Evolutionary conservation across 2,113 vertebrate genomes (phyloP).

Genomic region (Climacteris rufus): DNA sequence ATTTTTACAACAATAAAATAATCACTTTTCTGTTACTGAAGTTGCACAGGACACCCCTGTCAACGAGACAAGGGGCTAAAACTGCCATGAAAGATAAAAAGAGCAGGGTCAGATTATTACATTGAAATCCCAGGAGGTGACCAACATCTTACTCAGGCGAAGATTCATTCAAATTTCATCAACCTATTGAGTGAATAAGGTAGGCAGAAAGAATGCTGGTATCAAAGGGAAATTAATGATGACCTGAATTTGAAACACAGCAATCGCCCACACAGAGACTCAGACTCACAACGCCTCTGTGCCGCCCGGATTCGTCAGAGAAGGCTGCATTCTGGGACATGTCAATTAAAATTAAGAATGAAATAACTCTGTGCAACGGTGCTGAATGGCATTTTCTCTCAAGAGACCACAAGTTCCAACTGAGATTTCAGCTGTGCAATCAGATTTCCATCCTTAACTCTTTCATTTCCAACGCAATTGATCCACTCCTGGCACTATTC

Average conservation of each 20-base stretch:
- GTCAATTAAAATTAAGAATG: constrained; percentile 64
- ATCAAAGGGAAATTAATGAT: not conserved
- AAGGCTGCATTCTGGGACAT: constrained; percentile 48
- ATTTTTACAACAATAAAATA: not conserved
- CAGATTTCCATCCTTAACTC: constrained; percentile 27
- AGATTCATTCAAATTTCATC: constrained; percentile 30
- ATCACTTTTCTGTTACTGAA: not conserved
- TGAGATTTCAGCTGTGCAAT: constrained; percentile 33
- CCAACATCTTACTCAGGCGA: not conserved
- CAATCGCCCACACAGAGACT: not conserved
- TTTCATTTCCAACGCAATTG: not conserved
- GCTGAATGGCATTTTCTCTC: constrained; percentile 61
- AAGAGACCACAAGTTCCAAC: constrained; percentile 25
- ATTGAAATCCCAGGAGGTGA: not conserved
- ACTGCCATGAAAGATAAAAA: not conserved
- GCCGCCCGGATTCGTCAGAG: not conserved
- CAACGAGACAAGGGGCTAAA: not conserved
- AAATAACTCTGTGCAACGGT: constrained; percentile 54
- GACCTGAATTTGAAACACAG: constrained; percentile 14
- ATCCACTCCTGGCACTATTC: not conserved
- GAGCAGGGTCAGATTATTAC: not conserved
- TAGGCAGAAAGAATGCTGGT: not conserved
- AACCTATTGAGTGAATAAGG: not conserved
- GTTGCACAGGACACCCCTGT: not conserved
- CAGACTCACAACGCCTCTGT: not conserved